Conservation (phyloP, 2,113 vertebrate species). For the Eurypyga helias region DNA sequence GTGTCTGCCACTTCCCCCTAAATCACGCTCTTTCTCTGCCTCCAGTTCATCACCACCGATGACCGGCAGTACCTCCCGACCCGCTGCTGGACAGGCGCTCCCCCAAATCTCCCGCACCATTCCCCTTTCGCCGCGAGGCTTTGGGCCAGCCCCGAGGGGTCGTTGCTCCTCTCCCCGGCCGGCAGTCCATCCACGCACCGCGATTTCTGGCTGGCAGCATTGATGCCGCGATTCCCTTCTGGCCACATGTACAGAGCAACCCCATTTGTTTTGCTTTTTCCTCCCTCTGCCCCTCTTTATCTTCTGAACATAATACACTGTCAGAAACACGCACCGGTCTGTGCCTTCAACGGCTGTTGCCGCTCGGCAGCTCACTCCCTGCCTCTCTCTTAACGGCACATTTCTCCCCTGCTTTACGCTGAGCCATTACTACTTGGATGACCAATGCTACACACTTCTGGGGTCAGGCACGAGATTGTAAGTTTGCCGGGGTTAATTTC, state of each 20-base stretch:
- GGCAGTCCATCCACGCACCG: not conserved
- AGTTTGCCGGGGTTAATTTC: conserved; percentile 30
- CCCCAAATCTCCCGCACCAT: not conserved
- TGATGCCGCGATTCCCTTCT: not conserved
- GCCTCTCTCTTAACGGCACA: not conserved
- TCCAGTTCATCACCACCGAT: not conserved
- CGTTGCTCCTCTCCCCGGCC: not conserved
- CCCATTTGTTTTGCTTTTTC: not conserved
- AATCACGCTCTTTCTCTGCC: not conserved
- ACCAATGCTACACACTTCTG: not conserved
- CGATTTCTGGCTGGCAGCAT: not conserved
- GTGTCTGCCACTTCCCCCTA: not conserved
- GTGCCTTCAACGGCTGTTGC: not conserved
- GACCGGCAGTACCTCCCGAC: not conserved
- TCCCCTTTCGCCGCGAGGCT: not conserved
- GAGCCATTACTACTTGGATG: not conserved
- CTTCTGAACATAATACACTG: not conserved
- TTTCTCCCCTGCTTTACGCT: not conserved
- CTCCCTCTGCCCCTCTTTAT: not conserved
- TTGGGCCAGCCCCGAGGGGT: not conserved
- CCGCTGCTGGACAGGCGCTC: not conserved
- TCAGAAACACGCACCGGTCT: not conserved
- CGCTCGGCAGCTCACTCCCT: not conserved
- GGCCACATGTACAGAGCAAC: not conserved
- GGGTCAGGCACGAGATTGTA: not conserved